These are phyloP conservation scores for Hippoglossus stenolepis DNA, from an alignment of 2,113 vertebrate genomes.

Conservation along the genomic window DNA sequence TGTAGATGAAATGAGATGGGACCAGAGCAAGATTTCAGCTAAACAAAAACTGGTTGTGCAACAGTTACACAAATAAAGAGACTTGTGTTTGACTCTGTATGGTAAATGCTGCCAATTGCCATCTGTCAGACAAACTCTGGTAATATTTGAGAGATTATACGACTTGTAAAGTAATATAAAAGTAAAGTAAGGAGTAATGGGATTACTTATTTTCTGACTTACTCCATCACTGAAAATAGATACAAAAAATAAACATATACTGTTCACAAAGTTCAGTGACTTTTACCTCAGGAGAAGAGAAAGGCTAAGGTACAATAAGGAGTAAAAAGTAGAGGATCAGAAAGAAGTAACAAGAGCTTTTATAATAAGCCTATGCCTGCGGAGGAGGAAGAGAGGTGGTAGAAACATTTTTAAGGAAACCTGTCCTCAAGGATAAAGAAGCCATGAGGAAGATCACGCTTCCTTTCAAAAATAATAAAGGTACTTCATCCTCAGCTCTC, in stretches of 20 bases:
- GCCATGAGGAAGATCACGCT: constrained; percentile 6
- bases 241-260: not conserved
- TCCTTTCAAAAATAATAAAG: constrained; percentile 29
- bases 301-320: constrained; percentile 34
- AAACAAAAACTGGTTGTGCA: too few relatives aligned
- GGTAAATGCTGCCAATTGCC: not conserved
- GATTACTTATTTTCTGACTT: not conserved
- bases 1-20: too few relatives aligned
- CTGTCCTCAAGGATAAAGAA: constrained; percentile 38
- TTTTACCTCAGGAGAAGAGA: constrained; percentile 29
- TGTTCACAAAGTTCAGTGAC: constrained; percentile 26
- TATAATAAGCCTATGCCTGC: constrained; percentile 32
- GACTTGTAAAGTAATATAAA: not conserved
- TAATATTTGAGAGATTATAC: too few relatives aligned
- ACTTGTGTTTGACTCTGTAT: not conserved
- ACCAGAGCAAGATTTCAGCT: too few relatives aligned
- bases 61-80: not conserved
- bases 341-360: constrained; percentile 46
- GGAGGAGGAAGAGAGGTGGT: constrained; percentile 7
- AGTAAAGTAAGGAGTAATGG: not conserved
- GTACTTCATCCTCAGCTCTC: not conserved
- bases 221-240: too few relatives aligned
- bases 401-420: constrained; percentile 37
- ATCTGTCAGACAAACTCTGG: not conserved
- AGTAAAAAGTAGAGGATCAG: constrained; percentile 33